Conservation (phyloP, 2,113 vertebrate genomes). For the Euleptes europaea region DNA sequence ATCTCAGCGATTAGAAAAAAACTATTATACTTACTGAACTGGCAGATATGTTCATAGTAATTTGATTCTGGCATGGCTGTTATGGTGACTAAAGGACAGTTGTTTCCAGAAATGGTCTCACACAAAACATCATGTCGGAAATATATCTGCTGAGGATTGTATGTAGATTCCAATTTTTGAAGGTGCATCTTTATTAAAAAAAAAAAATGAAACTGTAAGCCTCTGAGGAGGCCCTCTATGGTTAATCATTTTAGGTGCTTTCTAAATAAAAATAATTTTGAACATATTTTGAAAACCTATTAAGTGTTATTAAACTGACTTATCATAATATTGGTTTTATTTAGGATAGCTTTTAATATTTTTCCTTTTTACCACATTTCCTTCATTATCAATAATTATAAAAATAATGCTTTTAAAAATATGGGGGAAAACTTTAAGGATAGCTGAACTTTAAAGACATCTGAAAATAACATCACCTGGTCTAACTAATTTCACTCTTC, state of each 20-base stretch:
- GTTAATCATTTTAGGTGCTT: neutral
- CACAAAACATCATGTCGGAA: slow-evolving; percentile 90
- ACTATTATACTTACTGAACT: slow-evolving; percentile 87
- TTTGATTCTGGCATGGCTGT: slow-evolving; percentile 95
- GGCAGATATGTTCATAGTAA: slow-evolving; percentile 90
- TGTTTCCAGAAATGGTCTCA: slow-evolving; percentile 91
- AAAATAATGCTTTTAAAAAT: neutral
- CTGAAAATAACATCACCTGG: fast-evolving
- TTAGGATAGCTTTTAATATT: neutral
- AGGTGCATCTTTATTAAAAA: slow-evolving; percentile 89
- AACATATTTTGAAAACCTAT: neutral
- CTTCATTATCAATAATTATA: too few species aligned
- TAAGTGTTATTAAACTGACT: neutral
- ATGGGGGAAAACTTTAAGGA: neutral
- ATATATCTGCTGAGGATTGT: slow-evolving; percentile 91
- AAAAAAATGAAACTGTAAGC: slow-evolving; percentile 37
- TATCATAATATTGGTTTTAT: neutral
- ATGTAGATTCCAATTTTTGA: slow-evolving; percentile 87
- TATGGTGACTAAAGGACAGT: slow-evolving; percentile 94
- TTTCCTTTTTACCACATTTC: neutral
- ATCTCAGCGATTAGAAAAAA: neutral
- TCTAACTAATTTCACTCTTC: neutral
- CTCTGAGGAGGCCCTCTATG: neutral
- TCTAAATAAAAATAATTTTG: neutral
- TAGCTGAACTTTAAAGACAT: neutral